Base-by-base conservation (phyloP, 2,888 invertebrate genomes). In the Leucoptera coffeella region DNA sequence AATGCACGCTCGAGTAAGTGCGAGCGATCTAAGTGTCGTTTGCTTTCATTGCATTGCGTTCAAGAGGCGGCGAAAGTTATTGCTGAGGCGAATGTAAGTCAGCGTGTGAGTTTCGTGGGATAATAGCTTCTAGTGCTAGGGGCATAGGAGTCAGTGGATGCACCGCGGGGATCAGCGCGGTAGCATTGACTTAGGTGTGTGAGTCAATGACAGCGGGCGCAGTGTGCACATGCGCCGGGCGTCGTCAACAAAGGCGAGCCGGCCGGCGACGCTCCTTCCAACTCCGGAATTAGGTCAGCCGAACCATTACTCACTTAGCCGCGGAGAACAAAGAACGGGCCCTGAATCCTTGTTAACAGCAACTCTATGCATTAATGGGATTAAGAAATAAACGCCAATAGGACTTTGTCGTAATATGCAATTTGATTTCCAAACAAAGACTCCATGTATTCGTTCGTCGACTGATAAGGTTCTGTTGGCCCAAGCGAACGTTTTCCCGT, bases 221-320 rank as follows among this genome's bases (percentile, higher is more conserved):
- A n/a, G n/a, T n/a, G n/a, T n/a, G n/a, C n/a, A n/a, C n/a, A n/a
- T n/a, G n/a, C n/a, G n/a, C n/a, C n/a, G n/a, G n/a, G n/a, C n/a
- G n/a, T n/a, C 31, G 37, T 47, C 48, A 55, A 59, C 53, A 59
- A 53, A 50, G 47, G 43, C 38, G 38, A 7, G 17, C 26, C 28
- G 35, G 37, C 35, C 38, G 32, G 34, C 29, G 31, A 27, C 24
- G 30, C 29, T 27, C 31, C 27, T 30, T 31, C 30, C n/a, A 4
- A n/a, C 5, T 30, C 22, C 25, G 21, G 15, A 12, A 14, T 20
- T n/a, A n/a, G n/a, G n/a, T n/a, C n/a, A n/a, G n/a, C n/a, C n/a
- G n/a, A n/a, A n/a, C n/a, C n/a, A n/a, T n/a, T n/a, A n/a, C n/a
- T n/a, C n/a, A n/a, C n/a, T n/a, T n/a, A n/a, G n/a, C n/a, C n/a